These are phyloP conservation scores for Lasius fuliginosus DNA, from an alignment of 2,888 invertebrate genomes.

Conservation along the genomic window DNA sequence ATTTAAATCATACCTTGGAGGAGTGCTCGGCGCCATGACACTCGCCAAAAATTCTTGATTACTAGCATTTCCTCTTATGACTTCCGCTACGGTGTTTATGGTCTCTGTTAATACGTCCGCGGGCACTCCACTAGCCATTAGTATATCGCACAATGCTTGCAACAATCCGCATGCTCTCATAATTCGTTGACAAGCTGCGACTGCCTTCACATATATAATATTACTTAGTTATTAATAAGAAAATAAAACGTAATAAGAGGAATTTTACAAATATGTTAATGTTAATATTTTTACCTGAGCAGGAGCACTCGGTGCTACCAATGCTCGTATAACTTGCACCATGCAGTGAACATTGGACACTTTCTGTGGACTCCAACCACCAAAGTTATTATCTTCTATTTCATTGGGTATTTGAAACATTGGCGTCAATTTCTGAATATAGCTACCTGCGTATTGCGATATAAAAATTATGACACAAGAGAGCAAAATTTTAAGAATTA, in stretches of 20 bases:
- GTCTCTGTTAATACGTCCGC: slow-evolving; percentile 98
- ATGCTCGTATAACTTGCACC: slow-evolving; percentile 94
- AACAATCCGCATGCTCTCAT: slow-evolving; percentile 95
- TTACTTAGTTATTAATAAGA: slow-evolving; percentile 10
- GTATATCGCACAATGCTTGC: slow-evolving; percentile 93
- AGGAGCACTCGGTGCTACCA: slow-evolving; percentile 98
- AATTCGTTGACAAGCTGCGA: slow-evolving; percentile 93
- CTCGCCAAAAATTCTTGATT: slow-evolving; percentile 97
- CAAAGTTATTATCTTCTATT: slow-evolving; percentile 88
- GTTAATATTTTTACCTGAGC: slow-evolving; percentile 89
- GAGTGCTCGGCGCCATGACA: slow-evolving; percentile 96
- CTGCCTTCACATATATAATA: slow-evolving; percentile 72
- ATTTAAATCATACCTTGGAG: slow-evolving; percentile 89
- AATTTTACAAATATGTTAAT: not conserved
- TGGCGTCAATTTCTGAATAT: slow-evolving; percentile 95
- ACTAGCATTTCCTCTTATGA: slow-evolving; percentile 94
- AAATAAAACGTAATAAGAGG: not conserved
- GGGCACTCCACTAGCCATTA: slow-evolving; percentile 98
- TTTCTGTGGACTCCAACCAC: slow-evolving; percentile 97
- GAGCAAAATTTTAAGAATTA: not conserved
- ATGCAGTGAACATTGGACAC: slow-evolving; percentile 97
- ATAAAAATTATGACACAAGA: slow-evolving; percentile 2
- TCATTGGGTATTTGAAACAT: slow-evolving; percentile 94
- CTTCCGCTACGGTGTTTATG: slow-evolving; percentile 97
- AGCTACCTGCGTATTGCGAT: slow-evolving; percentile 89